These are phyloP conservation scores for Selene dorsalis DNA, from an alignment of 2,797 vertebrate species.

Conservation along the genomic window DNA sequence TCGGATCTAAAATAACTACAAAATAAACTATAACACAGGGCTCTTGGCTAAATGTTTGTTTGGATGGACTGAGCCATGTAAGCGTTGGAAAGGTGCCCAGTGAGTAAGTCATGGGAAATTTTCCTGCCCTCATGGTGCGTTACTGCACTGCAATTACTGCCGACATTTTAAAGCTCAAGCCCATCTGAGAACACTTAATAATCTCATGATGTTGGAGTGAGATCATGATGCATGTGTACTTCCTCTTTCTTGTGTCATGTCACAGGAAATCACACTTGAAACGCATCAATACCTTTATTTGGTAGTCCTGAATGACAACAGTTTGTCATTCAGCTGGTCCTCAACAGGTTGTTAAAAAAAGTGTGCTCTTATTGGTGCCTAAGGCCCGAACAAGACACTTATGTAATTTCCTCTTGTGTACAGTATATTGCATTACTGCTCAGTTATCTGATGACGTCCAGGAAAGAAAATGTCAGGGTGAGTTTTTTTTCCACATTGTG, in stretches of 20 bases:
- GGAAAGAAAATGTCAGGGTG: slow-evolving; percentile 37
- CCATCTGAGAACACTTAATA: slow-evolving; percentile 10
- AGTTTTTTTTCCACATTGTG: slow-evolving; percentile 28
- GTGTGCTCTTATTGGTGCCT: slow-evolving; percentile 4
- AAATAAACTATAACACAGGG: not conserved
- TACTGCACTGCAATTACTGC: not conserved
- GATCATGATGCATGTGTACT: slow-evolving; percentile 21
- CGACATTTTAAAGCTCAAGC: slow-evolving; percentile 25
- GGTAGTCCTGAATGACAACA: not conserved
- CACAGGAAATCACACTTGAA: slow-evolving; percentile 20
- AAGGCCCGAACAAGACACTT: slow-evolving; percentile 27
- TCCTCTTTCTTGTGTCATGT: slow-evolving; percentile 27
- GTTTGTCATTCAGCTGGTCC: not conserved
- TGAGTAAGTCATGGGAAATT: slow-evolving; percentile 69
- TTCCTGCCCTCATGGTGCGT: not conserved
- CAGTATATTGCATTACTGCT: slow-evolving; percentile 35
- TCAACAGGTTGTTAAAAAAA: not conserved
- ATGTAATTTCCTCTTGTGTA: slow-evolving; percentile 64
- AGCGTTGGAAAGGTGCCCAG: slow-evolving; percentile 62
- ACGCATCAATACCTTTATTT: not conserved
- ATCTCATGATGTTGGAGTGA: slow-evolving; percentile 17
- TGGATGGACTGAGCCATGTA: slow-evolving; percentile 46
- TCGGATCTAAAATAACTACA: not conserved
- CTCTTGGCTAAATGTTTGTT: slow-evolving; percentile 48
- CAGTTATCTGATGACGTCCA: slow-evolving; percentile 29